Percentiles rank a stretch among this genome's conserved stretches.
phyloP scores from a whole-genome alignment of 2,797 vertebrate genomes.

The Crenuchus spilurus region DNA sequence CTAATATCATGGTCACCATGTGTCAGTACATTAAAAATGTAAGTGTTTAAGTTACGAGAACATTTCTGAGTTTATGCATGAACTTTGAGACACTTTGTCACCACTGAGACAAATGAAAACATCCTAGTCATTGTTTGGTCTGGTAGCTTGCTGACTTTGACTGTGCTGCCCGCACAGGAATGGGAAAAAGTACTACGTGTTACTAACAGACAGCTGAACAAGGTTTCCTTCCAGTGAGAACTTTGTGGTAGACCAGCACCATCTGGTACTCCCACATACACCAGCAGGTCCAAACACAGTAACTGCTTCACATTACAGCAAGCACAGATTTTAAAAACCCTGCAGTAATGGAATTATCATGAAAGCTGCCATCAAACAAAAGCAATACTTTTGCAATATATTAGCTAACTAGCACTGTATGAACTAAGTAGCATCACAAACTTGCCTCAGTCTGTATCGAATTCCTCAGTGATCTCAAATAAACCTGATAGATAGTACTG shows the following conservation, averaged over 20 bases:
- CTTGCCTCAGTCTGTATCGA: no score
- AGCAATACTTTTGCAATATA: no score
- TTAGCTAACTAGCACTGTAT: no score
- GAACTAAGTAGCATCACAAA: no score
- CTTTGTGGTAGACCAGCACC: constrained; percentile 42
- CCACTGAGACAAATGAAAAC: constrained; percentile 26
- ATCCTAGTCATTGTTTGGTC: constrained; percentile 46
- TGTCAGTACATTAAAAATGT: no score
- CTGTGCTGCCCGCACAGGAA: not conserved
- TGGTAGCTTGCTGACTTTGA: constrained; percentile 16
- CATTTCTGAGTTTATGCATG: constrained; percentile 26
- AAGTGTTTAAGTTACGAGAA: no score
- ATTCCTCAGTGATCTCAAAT: no score
- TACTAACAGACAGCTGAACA: constrained; percentile 35
- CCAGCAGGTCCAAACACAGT: not conserved
- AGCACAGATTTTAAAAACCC: not conserved
- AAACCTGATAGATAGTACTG: no score
- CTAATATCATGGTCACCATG: no score
- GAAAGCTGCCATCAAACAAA: no score
- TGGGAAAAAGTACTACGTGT: not conserved
- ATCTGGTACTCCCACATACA: constrained; percentile 32
- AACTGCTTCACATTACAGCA: not conserved
- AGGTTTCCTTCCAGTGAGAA: constrained; percentile 28
- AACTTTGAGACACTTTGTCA: constrained; percentile 5
- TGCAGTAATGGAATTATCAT: not conserved